Evolutionary conservation across 2,888 invertebrate genomes (phyloP).

Genomic region (Aleiodes testaceus): DNA sequence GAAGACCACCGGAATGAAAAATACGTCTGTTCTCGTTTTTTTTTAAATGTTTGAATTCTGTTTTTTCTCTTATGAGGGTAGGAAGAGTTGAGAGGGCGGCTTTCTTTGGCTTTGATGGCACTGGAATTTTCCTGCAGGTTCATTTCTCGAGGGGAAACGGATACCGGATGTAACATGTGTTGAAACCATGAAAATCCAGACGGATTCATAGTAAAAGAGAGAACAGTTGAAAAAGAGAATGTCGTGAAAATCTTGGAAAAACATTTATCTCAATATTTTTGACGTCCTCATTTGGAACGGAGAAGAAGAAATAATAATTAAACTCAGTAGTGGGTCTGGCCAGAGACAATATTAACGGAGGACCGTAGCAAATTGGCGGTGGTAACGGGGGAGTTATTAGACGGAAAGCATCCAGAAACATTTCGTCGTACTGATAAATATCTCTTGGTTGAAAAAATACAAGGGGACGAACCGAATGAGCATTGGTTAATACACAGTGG

Average conservation of each 20-base stretch:
- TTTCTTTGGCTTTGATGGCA: constrained; percentile 44
- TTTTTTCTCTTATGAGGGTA: constrained; percentile 20
- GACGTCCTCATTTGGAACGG: background rate
- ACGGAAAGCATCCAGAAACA: background rate
- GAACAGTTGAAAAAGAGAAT: too few species aligned
- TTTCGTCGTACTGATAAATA: constrained; percentile 26
- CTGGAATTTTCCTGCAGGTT: constrained; percentile 36
- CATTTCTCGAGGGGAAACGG: constrained; percentile 51
- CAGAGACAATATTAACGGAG: constrained; percentile 25
- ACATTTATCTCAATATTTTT: too few species aligned
- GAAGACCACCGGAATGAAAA: constrained; percentile 19
- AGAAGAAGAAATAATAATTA: constrained; percentile 4
- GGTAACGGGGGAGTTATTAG: background rate
- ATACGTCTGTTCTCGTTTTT: constrained; percentile 22
- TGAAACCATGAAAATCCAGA: constrained; percentile 36
- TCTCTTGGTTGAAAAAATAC: background rate
- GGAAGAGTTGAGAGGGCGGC: constrained; percentile 32
- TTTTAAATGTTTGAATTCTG: background rate
- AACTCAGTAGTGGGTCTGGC: background rate
- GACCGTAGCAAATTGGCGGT: constrained; percentile 30
- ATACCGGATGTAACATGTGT: constrained; percentile 57
- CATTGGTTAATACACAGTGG: constrained; percentile 28
- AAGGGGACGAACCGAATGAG: constrained; percentile 1
- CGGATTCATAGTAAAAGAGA: too few species aligned
- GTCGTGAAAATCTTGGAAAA: too few species aligned